Base-by-base conservation (phyloP, 2,797 vertebrate genomes). In the Cygnus olor region DNA sequence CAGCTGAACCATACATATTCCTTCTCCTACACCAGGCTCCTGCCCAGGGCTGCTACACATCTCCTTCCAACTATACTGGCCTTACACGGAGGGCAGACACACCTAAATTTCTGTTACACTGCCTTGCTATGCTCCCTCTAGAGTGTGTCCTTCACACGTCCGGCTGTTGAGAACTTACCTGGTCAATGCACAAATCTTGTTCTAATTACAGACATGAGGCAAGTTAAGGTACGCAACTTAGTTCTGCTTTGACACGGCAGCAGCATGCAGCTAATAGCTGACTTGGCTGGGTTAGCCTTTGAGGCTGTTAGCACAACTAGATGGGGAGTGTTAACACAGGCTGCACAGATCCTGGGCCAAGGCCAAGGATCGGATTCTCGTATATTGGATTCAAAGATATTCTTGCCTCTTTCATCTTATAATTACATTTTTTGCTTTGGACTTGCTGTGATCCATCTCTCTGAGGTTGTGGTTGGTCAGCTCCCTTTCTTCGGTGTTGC, bases 221-320 rank as follows among this genome's bases (percentile, higher is more conserved):
- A 44, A 38, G 32, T 17, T 56, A 16, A 65, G 0, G 0, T 8
- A 47, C 57, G 51, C 38, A 49, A 16, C 34, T 30, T 12, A 0
- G 18, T 22, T 65, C 21, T 65, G 51, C 78, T 60, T 25, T 17
- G 51, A 54, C 57, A 42, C 66, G 42, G 42, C 15, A 51, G 24
- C 53, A n/a, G 38, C 38, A 7, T 18, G 13, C 27, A 66, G 34
- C 40, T 30, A 40, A 38, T 1, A 49, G 72, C 44, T 80, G 36
- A 34, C 4, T 36, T 45, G 72, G n/a, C 28, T 3, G 9, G 61
- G 25, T 65, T 2, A 74, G 54, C 17, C n/a, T 42, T 61, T 20
- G 53, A 91, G 51, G 61, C 19, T 60, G 36, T 27, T 20, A 57
- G 44, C 42, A 12, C 25, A 24, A 28, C 6, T 34, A 30, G 38